Evolutionary conservation across 2,888 invertebrate species (phyloP).

Genomic region (Cosmorhoe ocellata): DNA sequence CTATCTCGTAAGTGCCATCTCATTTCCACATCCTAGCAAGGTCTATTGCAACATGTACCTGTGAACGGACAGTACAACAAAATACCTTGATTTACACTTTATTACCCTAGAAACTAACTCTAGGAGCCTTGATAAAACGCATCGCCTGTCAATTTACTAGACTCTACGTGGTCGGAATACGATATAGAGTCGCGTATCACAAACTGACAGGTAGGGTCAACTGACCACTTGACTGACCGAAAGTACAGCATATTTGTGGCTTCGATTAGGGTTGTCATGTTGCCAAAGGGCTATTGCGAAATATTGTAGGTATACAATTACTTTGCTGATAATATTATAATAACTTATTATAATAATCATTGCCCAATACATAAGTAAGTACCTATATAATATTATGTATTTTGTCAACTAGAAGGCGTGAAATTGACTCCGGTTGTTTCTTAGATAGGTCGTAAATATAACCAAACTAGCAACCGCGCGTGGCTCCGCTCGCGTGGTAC

Average conservation of each 20-base stretch:
- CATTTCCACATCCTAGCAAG: constrained; percentile 36
- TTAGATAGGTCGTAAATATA: no score
- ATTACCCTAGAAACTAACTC: constrained; percentile 20
- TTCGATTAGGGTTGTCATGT: constrained; percentile 22
- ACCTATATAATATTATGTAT: no score
- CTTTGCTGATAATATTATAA: background rate
- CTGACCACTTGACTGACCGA: constrained; percentile 28
- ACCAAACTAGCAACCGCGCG: no score
- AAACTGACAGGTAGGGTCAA: constrained; percentile 26
- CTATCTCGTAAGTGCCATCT: constrained; percentile 30
- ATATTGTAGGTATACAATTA: background rate
- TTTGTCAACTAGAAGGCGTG: no score
- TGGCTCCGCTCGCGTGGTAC: no score
- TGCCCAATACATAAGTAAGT: no score
- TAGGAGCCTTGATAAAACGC: constrained; percentile 16
- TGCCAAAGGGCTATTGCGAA: constrained; percentile 22
- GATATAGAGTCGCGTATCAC: constrained; percentile 15
- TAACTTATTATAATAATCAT: no score
- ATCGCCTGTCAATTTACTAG: constrained; percentile 18
- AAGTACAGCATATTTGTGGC: constrained; percentile 33
- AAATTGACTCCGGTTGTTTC: no score
- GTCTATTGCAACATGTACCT: constrained; percentile 31
- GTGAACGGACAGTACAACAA: constrained; percentile 19
- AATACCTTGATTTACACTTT: constrained; percentile 21
- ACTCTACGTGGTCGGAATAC: constrained; percentile 19